Base-by-base conservation (phyloP, 1,140 invertebrate genomes). In the Bombus superbus region DNA sequence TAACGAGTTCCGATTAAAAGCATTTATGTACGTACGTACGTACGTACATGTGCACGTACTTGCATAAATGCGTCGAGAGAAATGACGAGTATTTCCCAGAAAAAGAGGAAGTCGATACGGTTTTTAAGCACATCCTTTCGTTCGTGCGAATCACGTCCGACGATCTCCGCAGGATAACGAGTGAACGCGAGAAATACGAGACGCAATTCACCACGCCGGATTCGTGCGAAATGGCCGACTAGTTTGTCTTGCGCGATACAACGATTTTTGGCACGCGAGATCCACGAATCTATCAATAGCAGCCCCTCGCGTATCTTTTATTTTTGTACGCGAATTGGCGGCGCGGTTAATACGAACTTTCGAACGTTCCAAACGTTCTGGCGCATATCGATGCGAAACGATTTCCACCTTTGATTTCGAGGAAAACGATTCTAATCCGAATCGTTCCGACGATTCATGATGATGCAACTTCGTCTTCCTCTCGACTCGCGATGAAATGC, bases 231-330 rank as follows among this genome's bases (percentile, higher is more conserved):
- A 53, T 22, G 47, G 47, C 6, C 47, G 47, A 32, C 11, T 66
- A 15, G 28, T 32, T 15, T 15, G 13, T 62, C 59, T 28, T n/a
- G 28, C 32, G 8, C 18, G 42, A 64, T 62, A 32, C 75, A 75
- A 81, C 42, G 62, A 84, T 81, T 88, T 78, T 84, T 90, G 88
- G 88, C 88, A 88, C 81, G 79, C 72, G 62, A 74, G 25, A 74
- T 66, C 84, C 28, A 15, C 62, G n/a, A 40, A 72, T 59, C 75
- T 86, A 80, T 86, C 80, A 86, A 81, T 82, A 74, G 59, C 3
- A 11, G 72, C 42, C 22, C 38, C 32, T 1, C 78, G 66, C 68
- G 59, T 75, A 64, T 79, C n/a, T 88, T 66, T 80, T 88, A 87
- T 87, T 83, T 86, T 75, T 22, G 73, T 53, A 35, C 28, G 47